These are phyloP conservation scores for Chaetophractus vellerosus DNA, from an alignment of 2,797 vertebrate genomes.

Conservation along the genomic window DNA sequence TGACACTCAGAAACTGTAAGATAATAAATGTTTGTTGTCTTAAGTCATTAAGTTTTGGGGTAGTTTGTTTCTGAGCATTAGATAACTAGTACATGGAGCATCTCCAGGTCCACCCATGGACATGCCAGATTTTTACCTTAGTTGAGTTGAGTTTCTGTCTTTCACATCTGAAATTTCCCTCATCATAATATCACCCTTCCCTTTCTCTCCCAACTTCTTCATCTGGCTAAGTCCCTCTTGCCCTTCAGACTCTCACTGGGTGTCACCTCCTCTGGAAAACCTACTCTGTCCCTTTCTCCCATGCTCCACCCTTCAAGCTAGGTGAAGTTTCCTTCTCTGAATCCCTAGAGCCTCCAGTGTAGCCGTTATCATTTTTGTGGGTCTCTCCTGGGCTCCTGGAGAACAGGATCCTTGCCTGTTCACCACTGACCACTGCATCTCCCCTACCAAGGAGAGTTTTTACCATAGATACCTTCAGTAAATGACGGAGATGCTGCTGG, in stretches of 20 bases:
- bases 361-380: not conserved
- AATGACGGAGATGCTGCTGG: not conserved
- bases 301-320: not conserved
- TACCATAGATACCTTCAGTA: not conserved
- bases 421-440: not conserved
- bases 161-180: not conserved
- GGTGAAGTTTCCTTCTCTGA: not conserved
- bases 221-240: not conserved
- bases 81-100: not conserved
- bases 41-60: not conserved
- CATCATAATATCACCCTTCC: not conserved
- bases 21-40: not conserved
- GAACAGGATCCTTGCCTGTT: not conserved
- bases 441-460: not conserved
- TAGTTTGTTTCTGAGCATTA: conserved; percentile 25
- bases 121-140: not conserved
- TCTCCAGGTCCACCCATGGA: not conserved
- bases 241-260: not conserved
- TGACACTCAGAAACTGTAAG: not conserved
- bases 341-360: not conserved
- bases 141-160: not conserved
- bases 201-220: not conserved
- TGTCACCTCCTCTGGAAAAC: not conserved
- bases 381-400: not conserved
- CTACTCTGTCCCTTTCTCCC: not conserved